phyloP scores from a whole-genome alignment of 2,797 vertebrate species.

The Hylomyscus alleni region DNA sequence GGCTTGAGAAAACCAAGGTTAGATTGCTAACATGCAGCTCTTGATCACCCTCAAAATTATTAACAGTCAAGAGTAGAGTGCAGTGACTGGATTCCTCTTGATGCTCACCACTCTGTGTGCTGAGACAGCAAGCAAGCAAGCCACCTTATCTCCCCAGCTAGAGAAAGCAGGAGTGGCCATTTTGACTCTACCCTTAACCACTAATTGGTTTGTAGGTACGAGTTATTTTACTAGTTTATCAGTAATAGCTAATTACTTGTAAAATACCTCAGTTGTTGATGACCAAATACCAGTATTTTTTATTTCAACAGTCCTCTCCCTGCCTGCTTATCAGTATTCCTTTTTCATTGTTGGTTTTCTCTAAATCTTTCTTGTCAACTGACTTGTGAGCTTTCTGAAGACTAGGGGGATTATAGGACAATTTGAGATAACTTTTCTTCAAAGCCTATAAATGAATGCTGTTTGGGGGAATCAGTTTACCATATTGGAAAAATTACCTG shows the following conservation, averaged over 20 bases:
- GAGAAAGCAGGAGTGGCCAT: slow-evolving; percentile 38
- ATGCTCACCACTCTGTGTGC: neutral
- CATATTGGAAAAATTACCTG: slow-evolving; percentile 23
- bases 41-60: neutral
- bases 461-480: neutral
- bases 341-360: slow-evolving; percentile 57
- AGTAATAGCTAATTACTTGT: slow-evolving; percentile 15
- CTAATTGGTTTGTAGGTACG: slow-evolving; percentile 21
- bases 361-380: slow-evolving; percentile 30
- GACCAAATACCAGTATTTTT: neutral
- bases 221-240: slow-evolving; percentile 30
- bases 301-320: neutral
- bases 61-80: neutral
- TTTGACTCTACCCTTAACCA: slow-evolving; percentile 33
- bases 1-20: neutral
- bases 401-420: neutral
- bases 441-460: neutral
- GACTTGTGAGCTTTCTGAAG: slow-evolving; percentile 45
- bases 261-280: neutral
- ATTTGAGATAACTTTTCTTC: neutral
- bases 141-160: neutral
- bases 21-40: neutral
- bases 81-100: neutral
- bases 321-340: neutral
- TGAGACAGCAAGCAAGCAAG: neutral